Conservation (phyloP, 2,797 vertebrate species). For the Petrocephalus sullivani region DNA sequence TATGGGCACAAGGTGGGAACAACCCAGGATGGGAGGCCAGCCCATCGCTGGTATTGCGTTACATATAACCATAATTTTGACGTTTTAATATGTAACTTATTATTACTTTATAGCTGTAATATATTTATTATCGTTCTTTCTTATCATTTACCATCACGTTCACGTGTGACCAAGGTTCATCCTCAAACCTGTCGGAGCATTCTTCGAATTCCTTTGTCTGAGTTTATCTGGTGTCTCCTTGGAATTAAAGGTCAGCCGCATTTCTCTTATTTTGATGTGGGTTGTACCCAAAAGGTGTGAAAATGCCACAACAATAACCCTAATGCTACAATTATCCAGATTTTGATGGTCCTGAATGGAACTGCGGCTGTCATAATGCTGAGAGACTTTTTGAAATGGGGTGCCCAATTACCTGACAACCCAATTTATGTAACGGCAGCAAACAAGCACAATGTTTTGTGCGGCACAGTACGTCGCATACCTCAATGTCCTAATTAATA, state of each 20-base stretch:
- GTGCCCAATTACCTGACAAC: background rate
- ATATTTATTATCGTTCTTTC: background rate
- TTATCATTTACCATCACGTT: background rate
- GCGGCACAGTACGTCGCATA: background rate
- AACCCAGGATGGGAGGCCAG: no score
- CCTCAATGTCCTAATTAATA: slow-evolving; percentile 5
- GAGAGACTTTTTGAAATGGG: background rate
- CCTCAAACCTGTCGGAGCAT: background rate
- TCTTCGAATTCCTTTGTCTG: background rate
- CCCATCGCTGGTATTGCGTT: no score
- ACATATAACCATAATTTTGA: background rate
- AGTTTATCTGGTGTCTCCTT: background rate
- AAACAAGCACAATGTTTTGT: background rate
- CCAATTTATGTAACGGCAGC: background rate
- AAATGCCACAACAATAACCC: background rate
- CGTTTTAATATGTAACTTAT: background rate
- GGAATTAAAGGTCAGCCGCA: background rate
- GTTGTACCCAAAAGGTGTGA: background rate
- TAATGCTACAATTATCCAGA: background rate
- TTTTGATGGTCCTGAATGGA: background rate
- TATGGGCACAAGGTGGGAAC: no score
- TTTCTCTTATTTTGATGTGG: background rate
- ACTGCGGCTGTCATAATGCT: background rate
- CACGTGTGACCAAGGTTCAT: background rate
- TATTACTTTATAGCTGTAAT: background rate